phyloP scores from a whole-genome alignment of 2,797 vertebrate genomes.

The Cyclura pinguis region DNA sequence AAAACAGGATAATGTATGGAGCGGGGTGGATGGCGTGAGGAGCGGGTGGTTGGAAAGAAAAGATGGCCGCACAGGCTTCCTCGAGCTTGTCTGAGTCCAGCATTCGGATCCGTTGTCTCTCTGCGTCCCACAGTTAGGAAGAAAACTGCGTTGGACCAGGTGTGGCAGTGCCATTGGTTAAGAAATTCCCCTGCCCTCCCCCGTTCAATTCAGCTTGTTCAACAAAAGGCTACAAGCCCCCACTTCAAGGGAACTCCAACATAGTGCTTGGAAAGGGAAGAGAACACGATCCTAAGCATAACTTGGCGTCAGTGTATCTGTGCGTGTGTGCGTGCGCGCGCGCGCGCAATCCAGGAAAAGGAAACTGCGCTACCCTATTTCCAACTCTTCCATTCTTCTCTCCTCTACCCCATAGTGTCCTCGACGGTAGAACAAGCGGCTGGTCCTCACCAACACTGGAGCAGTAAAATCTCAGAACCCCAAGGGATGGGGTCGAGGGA shows the following conservation, averaged over 20 bases:
- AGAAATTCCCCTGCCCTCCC: no score
- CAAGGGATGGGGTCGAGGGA: neutral
- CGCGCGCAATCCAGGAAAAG: neutral
- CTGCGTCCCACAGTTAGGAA: neutral
- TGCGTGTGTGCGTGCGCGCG: accelerated
- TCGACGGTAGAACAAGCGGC: no score
- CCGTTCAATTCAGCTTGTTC: no score
- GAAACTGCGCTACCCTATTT: neutral
- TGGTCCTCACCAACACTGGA: neutral
- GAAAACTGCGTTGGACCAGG: no score
- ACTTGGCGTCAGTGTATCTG: neutral
- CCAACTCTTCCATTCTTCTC: neutral
- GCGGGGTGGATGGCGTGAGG: no score
- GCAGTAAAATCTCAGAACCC: neutral
- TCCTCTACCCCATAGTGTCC: no score
- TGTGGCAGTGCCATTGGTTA: neutral
- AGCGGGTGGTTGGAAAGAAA: neutral
- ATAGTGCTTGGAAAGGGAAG: neutral
- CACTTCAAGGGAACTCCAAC: no score
- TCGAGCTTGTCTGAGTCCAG: neutral
- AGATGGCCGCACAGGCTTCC: neutral
- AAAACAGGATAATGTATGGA: neutral
- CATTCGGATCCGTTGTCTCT: neutral
- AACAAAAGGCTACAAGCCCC: no score
- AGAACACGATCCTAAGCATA: neutral